phyloP scores from a whole-genome alignment of 2,888 invertebrate species.

The Euproctis similis region DNA sequence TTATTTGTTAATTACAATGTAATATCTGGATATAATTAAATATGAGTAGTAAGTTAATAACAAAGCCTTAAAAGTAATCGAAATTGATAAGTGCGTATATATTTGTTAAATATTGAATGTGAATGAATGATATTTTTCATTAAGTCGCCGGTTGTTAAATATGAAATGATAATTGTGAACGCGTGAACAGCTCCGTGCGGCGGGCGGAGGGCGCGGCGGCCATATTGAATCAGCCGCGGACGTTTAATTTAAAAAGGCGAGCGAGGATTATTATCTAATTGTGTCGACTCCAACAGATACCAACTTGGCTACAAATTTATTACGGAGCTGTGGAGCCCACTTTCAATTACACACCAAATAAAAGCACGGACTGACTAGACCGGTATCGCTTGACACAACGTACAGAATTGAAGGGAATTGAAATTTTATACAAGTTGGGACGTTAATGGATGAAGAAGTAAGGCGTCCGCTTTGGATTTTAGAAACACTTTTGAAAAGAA shows the following conservation, averaged over 20 bases:
- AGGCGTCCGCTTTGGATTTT: no score
- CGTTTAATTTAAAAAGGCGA: slow-evolving; percentile 40
- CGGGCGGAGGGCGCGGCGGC: slow-evolving; percentile 17
- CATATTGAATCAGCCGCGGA: slow-evolving; percentile 32
- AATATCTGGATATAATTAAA: no score
- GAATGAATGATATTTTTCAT: slow-evolving; percentile 28
- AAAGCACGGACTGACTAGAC: no score
- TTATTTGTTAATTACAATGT: no score
- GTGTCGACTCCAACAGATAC: slow-evolving; percentile 24
- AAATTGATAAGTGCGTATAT: slow-evolving; percentile 3
- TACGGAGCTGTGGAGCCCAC: slow-evolving; percentile 16
- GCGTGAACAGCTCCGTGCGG: slow-evolving; percentile 23
- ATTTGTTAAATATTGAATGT: no score
- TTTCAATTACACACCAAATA: slow-evolving; percentile 21
- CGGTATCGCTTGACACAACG: no score
- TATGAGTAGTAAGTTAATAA: no score
- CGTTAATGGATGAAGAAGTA: no score
- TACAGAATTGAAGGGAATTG: no score
- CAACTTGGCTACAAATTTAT: slow-evolving; percentile 29
- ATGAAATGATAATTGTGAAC: slow-evolving; percentile 30
- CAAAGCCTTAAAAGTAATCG: slow-evolving; percentile 9
- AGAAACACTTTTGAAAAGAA: no score
- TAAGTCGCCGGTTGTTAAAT: slow-evolving; percentile 30
- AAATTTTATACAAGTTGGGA: no score
- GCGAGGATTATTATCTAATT: slow-evolving; percentile 41